Evolutionary conservation across 2,113 vertebrate genomes (phyloP), one percentile per base, ranked within the genome.

Genomic region (Nothoprocta perdicaria): DNA sequence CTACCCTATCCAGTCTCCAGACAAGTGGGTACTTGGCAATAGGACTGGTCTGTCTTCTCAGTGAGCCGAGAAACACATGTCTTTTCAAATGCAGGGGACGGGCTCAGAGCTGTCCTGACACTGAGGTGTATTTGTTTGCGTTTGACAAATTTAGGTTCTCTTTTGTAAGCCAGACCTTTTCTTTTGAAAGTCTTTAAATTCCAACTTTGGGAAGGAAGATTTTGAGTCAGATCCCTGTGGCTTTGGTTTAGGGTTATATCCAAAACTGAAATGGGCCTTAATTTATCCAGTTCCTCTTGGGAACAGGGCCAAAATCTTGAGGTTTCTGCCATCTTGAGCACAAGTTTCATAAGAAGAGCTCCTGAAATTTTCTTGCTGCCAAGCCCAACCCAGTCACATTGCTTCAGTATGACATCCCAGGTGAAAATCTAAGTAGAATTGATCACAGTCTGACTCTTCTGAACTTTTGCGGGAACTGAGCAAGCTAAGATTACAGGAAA

Each of bases 211-310:
- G 57, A 73, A 91, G 79, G 43, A 85, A 91, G 73, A 71, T 94
- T 86, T 94, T 92, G 82, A 93, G 81, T 89, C 61, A 89, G 77
- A 92, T 93, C 94, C 41, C 73, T 76, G 94, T 92, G 95, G 95
- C 94, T 96, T 96, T 91, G 89, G 92, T 96, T 94, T 75, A 91
- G 89, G 68, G 89, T 95, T 96, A 78, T 93, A 95, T 89, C 87
- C 94, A 95, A 87, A 96, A 78, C 73, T 80, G 92, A 94, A 94
- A 95, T n/a, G 74, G 58, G 76, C 73, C 91, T 95, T 94, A 91
- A 95, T 96, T 94, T 94, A 95, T 86, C 75, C 73, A 86, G 92
- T 95, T 96, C 94, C 94, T 88, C 82, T 94, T 79, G 87, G 94
- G 91, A 96, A 92, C 82, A 84, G 4, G 3, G 92, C 92, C 96